These are phyloP conservation scores for Limnephilus rhombicus DNA, from an alignment of 2,888 invertebrate species.

Conservation along the genomic window DNA sequence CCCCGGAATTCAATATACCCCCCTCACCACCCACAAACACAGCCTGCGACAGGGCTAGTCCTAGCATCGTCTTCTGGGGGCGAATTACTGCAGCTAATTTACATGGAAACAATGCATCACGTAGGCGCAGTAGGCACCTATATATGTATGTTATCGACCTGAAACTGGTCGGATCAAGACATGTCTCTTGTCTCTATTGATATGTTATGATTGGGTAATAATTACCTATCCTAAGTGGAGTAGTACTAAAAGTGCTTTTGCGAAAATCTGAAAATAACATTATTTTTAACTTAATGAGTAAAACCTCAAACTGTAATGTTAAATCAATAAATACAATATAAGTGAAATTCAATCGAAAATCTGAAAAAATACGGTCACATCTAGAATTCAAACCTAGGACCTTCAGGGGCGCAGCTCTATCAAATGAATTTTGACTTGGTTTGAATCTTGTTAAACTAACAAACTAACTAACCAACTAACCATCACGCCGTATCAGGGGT, in stretches of 20 bases:
- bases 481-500: too few relatives aligned
- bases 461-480: too few relatives aligned
- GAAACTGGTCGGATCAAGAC: background rate
- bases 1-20: constrained; percentile 41
- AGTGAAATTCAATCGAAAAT: too few relatives aligned
- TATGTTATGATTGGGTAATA: background rate
- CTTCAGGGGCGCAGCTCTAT: too few relatives aligned
- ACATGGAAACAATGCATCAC: background rate
- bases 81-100: background rate
- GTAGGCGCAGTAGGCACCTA: background rate
- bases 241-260: background rate
- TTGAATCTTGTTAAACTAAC: too few relatives aligned
- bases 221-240: background rate
- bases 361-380: too few relatives aligned
- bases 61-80: constrained; percentile 3
- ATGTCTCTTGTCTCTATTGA: background rate
- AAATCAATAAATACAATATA: too few relatives aligned
- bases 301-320: too few relatives aligned
- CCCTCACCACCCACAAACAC: background rate
- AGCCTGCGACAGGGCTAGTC: background rate
- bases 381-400: too few relatives aligned
- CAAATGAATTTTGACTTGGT: too few relatives aligned
- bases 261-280: too few relatives aligned
- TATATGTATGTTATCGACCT: background rate
- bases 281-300: too few relatives aligned